Conservation (phyloP, 2,113 vertebrate genomes). For the Elgaria multicarinata region DNA sequence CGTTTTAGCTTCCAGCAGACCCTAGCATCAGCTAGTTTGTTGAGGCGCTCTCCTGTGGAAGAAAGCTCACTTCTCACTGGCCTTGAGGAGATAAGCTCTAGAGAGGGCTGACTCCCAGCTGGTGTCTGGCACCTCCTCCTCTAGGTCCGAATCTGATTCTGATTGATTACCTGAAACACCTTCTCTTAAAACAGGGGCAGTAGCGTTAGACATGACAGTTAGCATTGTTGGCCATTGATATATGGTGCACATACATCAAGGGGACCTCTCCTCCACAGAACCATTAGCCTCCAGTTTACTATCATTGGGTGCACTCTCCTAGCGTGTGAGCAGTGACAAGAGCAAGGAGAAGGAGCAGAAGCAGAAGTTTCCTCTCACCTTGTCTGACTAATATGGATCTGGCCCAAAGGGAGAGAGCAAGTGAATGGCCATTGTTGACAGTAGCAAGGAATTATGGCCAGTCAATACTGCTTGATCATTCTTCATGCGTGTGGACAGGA, state of each 20-base stretch:
- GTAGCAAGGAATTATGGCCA: background rate
- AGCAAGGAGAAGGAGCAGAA: background rate
- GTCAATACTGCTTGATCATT: background rate
- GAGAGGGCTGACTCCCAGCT: no score
- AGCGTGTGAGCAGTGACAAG: background rate
- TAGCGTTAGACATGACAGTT: no score
- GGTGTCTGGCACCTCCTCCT: no score
- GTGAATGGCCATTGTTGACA: background rate
- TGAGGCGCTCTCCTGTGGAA: no score
- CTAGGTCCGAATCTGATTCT: no score
- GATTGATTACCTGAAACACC: no score
- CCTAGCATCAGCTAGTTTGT: no score
- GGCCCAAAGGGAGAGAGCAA: background rate
- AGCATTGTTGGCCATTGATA: background rate
- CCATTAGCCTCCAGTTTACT: background rate
- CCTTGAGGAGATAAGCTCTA: no score
- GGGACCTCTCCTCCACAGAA: background rate
- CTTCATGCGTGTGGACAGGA: background rate
- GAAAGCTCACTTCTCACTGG: no score
- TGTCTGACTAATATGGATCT: background rate
- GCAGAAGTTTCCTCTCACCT: background rate
- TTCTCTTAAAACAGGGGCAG: no score
- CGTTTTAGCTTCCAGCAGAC: no score
- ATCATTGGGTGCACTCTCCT: background rate
- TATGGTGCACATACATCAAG: no score